Conservation (phyloP, 2,797 vertebrate species). For the Harpagifer antarcticus region DNA sequence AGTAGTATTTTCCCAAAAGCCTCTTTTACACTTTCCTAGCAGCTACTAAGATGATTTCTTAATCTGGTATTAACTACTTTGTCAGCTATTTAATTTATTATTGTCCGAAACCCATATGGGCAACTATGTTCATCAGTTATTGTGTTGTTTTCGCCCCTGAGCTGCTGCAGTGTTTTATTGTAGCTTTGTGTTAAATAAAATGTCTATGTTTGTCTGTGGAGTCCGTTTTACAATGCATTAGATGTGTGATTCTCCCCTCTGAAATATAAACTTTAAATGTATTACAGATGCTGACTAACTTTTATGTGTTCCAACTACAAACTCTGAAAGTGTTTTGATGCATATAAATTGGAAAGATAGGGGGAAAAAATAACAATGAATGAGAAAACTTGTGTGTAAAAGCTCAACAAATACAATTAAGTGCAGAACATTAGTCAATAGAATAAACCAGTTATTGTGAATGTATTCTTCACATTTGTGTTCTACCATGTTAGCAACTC, state of each 20-base stretch:
- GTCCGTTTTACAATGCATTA: conserved; percentile 64
- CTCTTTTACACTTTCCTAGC: conserved; percentile 4
- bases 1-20: neutral
- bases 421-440: conserved; percentile 4
- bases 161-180: conserved; percentile 49
- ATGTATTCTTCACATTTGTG: conserved; percentile 1
- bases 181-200: conserved; percentile 48
- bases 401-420: conserved; percentile 6
- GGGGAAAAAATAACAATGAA: conserved; percentile 10
- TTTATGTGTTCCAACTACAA: conserved; percentile 51
- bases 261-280: conserved; percentile 58
- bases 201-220: conserved; percentile 27
- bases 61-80: conserved; percentile 23
- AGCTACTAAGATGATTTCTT: conserved; percentile 22
- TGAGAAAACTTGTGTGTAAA: neutral
- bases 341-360: conserved; percentile 16
- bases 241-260: conserved; percentile 54
- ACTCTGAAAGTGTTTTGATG: conserved; percentile 35
- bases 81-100: conserved; percentile 2
- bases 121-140: conserved; percentile 5
- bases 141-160: neutral
- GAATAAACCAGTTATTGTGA: conserved; percentile 1
- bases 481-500: neutral
- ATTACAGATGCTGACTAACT: conserved; percentile 63
- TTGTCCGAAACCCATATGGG: conserved; percentile 6